phyloP scores from a whole-genome alignment of 2,888 invertebrate species.

The Lathronympha strigana region DNA sequence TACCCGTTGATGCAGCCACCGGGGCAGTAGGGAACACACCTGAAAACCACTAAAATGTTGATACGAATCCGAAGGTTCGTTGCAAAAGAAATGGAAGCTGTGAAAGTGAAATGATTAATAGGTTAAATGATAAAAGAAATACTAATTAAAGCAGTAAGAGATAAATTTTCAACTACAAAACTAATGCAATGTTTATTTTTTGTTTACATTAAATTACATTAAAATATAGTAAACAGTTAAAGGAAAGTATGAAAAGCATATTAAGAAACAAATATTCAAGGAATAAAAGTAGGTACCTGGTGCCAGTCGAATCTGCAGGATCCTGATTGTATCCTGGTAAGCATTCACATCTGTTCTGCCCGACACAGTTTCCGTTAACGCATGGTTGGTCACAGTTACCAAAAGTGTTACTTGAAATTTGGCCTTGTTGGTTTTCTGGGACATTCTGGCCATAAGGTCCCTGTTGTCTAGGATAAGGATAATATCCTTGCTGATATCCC shows the following conservation, averaged over 20 bases:
- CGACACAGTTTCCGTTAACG: conserved; percentile 87
- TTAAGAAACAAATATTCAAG: conserved; percentile 6
- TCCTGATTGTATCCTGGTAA: conserved; percentile 79
- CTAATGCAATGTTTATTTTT: conserved; percentile 3
- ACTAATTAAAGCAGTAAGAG: background rate
- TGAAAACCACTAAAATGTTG: conserved; percentile 48
- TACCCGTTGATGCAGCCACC: conserved; percentile 90
- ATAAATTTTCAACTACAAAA: background rate
- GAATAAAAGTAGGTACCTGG: conserved; percentile 54
- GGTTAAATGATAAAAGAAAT: background rate
- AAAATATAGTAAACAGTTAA: conserved; percentile 29
- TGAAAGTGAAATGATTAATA: background rate
- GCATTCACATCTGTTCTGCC: conserved; percentile 81
- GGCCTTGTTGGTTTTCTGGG: background rate
- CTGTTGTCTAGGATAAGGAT: conserved; percentile 9
- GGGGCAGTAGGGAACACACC: conserved; percentile 86
- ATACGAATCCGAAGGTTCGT: conserved; percentile 21
- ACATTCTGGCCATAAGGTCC: conserved; percentile 14
- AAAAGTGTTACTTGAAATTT: conserved; percentile 8
- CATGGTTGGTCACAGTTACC: conserved; percentile 86
- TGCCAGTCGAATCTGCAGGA: conserved; percentile 58
- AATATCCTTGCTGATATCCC: conserved; percentile 10
- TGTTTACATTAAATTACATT: conserved; percentile 5
- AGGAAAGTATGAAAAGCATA: conserved; percentile 6
- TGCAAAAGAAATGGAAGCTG: background rate